Evolutionary conservation across 1,140 invertebrate genomes (phyloP), one percentile per base, ranked within the genome.

Genomic region (Bombus terrestris): DNA sequence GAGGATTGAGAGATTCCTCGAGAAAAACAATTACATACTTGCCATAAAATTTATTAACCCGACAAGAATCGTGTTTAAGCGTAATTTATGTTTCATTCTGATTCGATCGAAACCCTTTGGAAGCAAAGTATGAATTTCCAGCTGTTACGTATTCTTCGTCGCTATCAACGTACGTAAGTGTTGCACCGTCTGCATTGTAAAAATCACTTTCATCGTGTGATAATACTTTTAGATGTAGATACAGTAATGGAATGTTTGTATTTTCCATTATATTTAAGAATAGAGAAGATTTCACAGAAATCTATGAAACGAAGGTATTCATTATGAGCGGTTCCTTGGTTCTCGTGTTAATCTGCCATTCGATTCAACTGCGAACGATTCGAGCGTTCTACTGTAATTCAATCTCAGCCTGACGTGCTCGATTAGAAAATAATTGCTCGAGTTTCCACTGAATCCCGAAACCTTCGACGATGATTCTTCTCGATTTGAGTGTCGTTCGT

Each of bases 401-500:
- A 47, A 79, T 68, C n/a, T 13, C 25, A 25, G 15, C 12, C 41
- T n/a, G 12, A 25, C 25, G 62, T 47, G 41, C 41, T 68, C 62
- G 62, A 79, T 79, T 79, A 79, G 77, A 68, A 79, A 68, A 68
- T 79, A 79, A 79, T 79, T 79, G 62, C 59, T 25, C 77, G 41
- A 68, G 12, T 37, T 47, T 41, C 35, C 39, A 32, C 32, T 35
- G 77, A 68, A 79, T 79, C 62, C 2, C 41, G 76, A 79, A 43
- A 66, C n/a, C 76, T 47, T 79, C 62, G n/a, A 15, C 39, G 39
- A 28, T 39, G 59, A 35, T 79, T 66, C 59, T 79, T 79, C 64
- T 28, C n/a, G 22, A 10, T 35, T 79, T 12, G 41, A 79, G 77
- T 68, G 62, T 79, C 62, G 62, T 47, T 79, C 22, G 77, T 68